A percentile compares a stretch with the other conserved stretches of the same genome.
Conservation (phyloP, 2,113 vertebrate species). For the Orientallactaga bullata region DNA sequence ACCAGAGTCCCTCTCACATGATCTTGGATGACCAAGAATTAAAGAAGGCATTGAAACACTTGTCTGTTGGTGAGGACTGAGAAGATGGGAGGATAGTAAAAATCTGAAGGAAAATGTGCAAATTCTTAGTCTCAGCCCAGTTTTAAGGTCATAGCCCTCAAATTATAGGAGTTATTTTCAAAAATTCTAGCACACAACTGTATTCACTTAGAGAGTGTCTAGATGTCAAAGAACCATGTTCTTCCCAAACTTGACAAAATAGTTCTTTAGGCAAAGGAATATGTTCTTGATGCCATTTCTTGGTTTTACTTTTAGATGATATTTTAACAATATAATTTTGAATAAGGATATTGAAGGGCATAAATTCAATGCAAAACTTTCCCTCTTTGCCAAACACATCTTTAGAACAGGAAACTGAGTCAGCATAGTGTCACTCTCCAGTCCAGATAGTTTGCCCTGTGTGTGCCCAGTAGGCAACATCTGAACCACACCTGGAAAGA, state of each 20-base stretch:
- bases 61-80: neutral
- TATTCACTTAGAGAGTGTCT: neutral
- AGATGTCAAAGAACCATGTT: neutral
- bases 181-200: neutral
- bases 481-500: neutral
- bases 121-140: neutral
- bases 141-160: neutral
- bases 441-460: neutral
- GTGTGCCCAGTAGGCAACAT: neutral
- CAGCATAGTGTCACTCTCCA: neutral
- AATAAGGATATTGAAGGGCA: neutral
- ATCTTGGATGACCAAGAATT: neutral
- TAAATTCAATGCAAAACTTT: neutral
- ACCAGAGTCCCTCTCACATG: neutral
- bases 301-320: neutral
- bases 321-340: neutral
- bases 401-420: neutral
- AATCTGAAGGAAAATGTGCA: neutral
- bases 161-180: neutral
- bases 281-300: neutral
- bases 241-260: neutral
- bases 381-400: neutral
- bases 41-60: neutral
- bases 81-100: neutral
- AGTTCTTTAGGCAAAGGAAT: neutral